These are phyloP conservation scores for Luperina testacea DNA, from an alignment of 2,888 invertebrate genomes.

Conservation along the genomic window DNA sequence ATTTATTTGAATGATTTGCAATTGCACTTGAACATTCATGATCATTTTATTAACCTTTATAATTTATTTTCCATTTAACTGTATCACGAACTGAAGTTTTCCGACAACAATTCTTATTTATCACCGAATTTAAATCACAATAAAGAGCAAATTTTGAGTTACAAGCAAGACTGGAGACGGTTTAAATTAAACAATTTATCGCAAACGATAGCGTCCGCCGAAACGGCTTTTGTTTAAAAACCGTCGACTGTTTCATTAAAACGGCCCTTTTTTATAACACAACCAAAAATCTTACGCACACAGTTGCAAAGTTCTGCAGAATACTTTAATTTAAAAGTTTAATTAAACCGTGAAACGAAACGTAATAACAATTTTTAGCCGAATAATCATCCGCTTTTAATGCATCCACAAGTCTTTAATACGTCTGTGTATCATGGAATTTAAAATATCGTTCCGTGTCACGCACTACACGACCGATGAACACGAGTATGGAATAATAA, in stretches of 20 bases:
- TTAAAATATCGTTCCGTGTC: conserved; percentile 78
- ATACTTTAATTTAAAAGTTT: conserved; percentile 48
- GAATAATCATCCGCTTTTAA: conserved; percentile 50
- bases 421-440: conserved; percentile 64
- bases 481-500: conserved; percentile 74
- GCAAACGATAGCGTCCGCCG: conserved; percentile 34
- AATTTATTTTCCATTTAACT: not conserved
- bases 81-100: conserved; percentile 6
- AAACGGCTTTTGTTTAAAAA: conserved; percentile 53
- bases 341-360: conserved; percentile 52
- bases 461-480: conserved; percentile 74
- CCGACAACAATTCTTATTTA: conserved; percentile 6
- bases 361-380: conserved; percentile 42
- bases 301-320: conserved; percentile 20
- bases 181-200: conserved; percentile 53
- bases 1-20: not conserved
- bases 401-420: conserved; percentile 50
- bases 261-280: conserved; percentile 37
- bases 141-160: conserved; percentile 23
- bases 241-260: conserved; percentile 44
- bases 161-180: conserved; percentile 24
- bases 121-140: conserved; percentile 20
- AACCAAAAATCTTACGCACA: conserved; percentile 46
- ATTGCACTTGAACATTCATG: no score
- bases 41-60: not conserved